phyloP scores from a whole-genome alignment of 1,140 invertebrate species.

The Pseudomyrmex gracilis region DNA sequence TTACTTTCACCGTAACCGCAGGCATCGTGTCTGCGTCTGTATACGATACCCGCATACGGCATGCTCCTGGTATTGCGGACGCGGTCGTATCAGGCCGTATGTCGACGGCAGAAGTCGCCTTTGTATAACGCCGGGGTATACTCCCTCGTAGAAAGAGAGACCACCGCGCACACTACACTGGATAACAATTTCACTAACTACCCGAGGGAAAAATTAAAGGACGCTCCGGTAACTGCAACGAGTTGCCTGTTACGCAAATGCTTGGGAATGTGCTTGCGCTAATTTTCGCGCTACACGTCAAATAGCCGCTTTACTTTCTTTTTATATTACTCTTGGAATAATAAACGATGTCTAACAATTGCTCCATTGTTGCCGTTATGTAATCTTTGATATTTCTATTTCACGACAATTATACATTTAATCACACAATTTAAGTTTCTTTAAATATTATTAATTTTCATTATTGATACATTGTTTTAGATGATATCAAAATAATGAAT shows the following conservation, averaged over 20 bases:
- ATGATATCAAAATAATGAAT: too few relatives aligned
- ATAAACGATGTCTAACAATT: too few relatives aligned
- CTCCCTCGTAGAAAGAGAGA: conserved; percentile 68
- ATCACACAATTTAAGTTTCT: too few relatives aligned
- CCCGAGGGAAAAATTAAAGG: conserved; percentile 9
- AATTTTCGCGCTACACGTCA: background rate
- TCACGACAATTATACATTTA: too few relatives aligned
- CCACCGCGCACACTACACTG: conserved; percentile 40
- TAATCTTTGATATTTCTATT: too few relatives aligned
- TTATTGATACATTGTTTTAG: too few relatives aligned
- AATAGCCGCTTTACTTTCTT: background rate
- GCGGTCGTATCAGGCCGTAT: conserved; percentile 73
- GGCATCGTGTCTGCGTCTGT: background rate
- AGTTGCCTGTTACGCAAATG: background rate
- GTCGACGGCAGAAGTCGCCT: conserved; percentile 76
- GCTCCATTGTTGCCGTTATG: too few relatives aligned
- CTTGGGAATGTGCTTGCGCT: background rate
- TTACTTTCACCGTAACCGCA: conserved; percentile 55
- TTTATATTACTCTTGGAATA: background rate
- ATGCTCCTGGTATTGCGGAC: conserved; percentile 35
- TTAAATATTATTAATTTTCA: too few relatives aligned
- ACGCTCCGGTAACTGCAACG: background rate
- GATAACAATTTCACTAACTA: conserved; percentile 58
- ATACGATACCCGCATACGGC: conserved; percentile 10
- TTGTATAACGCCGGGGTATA: conserved; percentile 66